phyloP scores from a whole-genome alignment of 2,113 vertebrate species.

The Ia io region DNA sequence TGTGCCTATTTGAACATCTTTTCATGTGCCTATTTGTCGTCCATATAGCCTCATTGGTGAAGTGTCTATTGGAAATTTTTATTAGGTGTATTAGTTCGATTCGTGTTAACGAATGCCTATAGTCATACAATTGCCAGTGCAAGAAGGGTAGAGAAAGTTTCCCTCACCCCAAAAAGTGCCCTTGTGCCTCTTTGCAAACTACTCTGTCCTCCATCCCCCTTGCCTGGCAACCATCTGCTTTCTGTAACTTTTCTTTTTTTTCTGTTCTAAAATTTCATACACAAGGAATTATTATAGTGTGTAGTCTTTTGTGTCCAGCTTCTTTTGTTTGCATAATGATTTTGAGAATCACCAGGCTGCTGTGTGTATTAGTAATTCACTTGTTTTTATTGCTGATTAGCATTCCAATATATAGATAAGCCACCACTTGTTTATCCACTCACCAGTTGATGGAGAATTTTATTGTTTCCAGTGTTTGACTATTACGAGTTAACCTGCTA shows the following conservation, averaged over 20 bases:
- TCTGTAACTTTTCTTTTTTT: not conserved
- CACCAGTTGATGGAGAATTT: not conserved
- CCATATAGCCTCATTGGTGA: no score
- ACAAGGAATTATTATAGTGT: not conserved
- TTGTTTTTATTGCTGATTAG: not conserved
- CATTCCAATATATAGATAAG: not conserved
- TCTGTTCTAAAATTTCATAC: not conserved
- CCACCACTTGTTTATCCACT: not conserved
- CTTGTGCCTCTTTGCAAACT: not conserved
- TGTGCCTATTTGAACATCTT: no score
- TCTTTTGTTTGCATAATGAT: not conserved
- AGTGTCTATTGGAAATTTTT: no score
- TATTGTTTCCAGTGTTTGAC: not conserved
- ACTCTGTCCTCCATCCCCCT: no score
- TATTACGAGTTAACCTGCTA: not conserved
- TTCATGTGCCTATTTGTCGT: no score
- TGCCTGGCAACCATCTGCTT: not conserved
- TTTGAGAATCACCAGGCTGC: not conserved
- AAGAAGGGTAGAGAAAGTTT: not conserved
- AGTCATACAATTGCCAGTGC: not conserved
- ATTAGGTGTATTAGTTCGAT: not conserved
- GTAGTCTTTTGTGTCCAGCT: not conserved
- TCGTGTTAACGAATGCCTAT: not conserved
- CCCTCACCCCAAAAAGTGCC: not conserved
- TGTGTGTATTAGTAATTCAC: not conserved